Evolutionary conservation across 2,113 vertebrate species (phyloP).

Genomic region (Alligator sinensis): DNA sequence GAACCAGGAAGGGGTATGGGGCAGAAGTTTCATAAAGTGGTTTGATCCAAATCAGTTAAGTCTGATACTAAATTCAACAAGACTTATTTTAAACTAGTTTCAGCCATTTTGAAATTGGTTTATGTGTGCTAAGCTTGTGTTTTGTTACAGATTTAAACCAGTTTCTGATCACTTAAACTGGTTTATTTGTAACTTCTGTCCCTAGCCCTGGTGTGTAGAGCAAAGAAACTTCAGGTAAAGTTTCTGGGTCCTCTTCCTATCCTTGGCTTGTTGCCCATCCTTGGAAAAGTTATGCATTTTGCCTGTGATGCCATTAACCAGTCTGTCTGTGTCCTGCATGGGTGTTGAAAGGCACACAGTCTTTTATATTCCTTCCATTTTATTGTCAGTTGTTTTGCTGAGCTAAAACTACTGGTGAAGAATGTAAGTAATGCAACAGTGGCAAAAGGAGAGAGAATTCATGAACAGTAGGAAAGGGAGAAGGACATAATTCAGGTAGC

Average conservation of each 20-base stretch:
- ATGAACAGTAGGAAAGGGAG: too few species aligned
- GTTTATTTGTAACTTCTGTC: too few species aligned
- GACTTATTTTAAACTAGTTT: too few species aligned
- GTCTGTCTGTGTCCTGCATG: neutral
- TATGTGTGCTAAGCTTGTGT: too few species aligned
- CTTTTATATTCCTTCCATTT: neutral
- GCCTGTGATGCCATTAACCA: neutral
- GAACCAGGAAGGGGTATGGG: too few species aligned
- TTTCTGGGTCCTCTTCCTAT: neutral
- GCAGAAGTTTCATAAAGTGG: too few species aligned
- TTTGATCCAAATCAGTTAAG: too few species aligned
- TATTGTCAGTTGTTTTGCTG: neutral
- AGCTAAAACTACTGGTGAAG: neutral
- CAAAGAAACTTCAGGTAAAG: neutral
- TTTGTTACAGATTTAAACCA: too few species aligned
- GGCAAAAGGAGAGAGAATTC: fast-evolving
- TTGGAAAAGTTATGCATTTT: neutral
- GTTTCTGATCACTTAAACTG: too few species aligned
- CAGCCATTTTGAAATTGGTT: too few species aligned
- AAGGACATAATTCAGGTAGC: fast-evolving
- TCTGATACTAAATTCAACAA: too few species aligned
- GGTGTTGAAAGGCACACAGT: neutral
- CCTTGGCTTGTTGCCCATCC: neutral
- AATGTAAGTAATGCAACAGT: fast-evolving
- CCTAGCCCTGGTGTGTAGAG: too few species aligned